Conservation (phyloP, 2,113 vertebrate genomes). For the Anguilla rostrata region DNA sequence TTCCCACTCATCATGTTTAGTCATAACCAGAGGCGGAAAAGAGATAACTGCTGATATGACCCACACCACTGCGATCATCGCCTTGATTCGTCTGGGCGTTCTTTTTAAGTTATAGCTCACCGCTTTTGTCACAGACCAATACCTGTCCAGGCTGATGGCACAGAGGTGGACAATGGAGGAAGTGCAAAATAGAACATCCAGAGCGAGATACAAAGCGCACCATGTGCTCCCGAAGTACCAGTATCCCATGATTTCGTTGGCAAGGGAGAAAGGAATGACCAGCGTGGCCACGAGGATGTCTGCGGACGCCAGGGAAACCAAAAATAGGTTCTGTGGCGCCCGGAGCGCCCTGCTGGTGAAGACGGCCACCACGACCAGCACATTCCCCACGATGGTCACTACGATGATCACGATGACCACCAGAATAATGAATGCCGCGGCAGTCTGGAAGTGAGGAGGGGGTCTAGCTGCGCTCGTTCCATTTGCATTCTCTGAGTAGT, state of each 20-base stretch:
- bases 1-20: slow-evolving; percentile 50
- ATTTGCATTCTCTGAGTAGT: slow-evolving; percentile 53
- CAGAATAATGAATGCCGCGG: slow-evolving; percentile 75
- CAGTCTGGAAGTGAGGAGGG: slow-evolving; percentile 70
- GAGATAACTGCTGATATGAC: slow-evolving; percentile 74
- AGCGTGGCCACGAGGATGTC: slow-evolving; percentile 90
- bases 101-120: slow-evolving; percentile 79
- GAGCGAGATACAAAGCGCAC: slow-evolving; percentile 83
- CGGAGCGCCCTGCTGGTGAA: slow-evolving; percentile 84
- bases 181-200: slow-evolving; percentile 84
- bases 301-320: slow-evolving; percentile 85
- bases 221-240: slow-evolving; percentile 80
- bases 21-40: slow-evolving; percentile 76
- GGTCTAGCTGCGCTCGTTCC: slow-evolving; percentile 35
- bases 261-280: slow-evolving; percentile 89
- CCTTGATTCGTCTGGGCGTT: slow-evolving; percentile 75
- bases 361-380: slow-evolving; percentile 77
- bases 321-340: slow-evolving; percentile 88
- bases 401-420: slow-evolving; percentile 71
- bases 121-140: slow-evolving; percentile 83
- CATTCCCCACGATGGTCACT: slow-evolving; percentile 76
- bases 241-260: slow-evolving; percentile 88
- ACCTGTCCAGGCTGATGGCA: slow-evolving; percentile 84
- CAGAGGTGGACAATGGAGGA: slow-evolving; percentile 85
- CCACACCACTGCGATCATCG: slow-evolving; percentile 78